These are phyloP conservation scores for Paedocypris micromegethes DNA, from an alignment of 2,797 vertebrate genomes.

Conservation along the genomic window DNA sequence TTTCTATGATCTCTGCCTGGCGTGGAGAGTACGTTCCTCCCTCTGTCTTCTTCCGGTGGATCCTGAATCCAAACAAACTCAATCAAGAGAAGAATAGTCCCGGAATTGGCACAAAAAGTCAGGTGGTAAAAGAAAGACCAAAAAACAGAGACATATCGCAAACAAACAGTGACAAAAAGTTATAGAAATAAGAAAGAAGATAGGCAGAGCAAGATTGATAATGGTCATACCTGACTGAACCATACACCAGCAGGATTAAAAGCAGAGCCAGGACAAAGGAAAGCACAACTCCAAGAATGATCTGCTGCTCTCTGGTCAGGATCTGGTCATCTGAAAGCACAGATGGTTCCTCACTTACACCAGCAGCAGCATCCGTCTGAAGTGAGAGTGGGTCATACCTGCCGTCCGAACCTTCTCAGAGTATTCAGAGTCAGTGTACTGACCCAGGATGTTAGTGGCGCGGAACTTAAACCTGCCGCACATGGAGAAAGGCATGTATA, in stretches of 20 bases:
- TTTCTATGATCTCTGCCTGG: slow-evolving; percentile 95
- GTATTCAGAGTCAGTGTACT: slow-evolving; percentile 90
- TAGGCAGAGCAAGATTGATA: too few species aligned
- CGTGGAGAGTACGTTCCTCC: slow-evolving; percentile 92
- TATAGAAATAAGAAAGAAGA: too few species aligned
- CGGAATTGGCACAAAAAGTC: too few species aligned
- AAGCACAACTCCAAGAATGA: slow-evolving; percentile 87
- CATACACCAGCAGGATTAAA: slow-evolving; percentile 83
- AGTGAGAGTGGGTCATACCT: slow-evolving; percentile 62
- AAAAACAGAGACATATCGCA: too few species aligned
- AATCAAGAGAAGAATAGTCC: neutral
- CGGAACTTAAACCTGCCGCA: slow-evolving; percentile 90
- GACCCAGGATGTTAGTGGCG: slow-evolving; percentile 84
- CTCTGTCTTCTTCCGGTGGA: slow-evolving; percentile 92
- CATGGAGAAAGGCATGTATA: slow-evolving; percentile 20
- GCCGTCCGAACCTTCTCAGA: slow-evolving; percentile 85
- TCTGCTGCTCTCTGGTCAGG: slow-evolving; percentile 84
- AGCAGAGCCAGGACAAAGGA: slow-evolving; percentile 85
- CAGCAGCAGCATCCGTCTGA: neutral
- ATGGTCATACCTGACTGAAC: slow-evolving; percentile 81
- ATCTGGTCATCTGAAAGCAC: slow-evolving; percentile 69
- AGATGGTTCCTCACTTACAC: neutral
- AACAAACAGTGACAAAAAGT: too few species aligned
- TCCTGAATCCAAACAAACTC: slow-evolving; percentile 60
- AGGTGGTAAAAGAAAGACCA: too few species aligned